Conservation (phyloP, 2,113 vertebrate species). For the Megaceryle torquata region DNA sequence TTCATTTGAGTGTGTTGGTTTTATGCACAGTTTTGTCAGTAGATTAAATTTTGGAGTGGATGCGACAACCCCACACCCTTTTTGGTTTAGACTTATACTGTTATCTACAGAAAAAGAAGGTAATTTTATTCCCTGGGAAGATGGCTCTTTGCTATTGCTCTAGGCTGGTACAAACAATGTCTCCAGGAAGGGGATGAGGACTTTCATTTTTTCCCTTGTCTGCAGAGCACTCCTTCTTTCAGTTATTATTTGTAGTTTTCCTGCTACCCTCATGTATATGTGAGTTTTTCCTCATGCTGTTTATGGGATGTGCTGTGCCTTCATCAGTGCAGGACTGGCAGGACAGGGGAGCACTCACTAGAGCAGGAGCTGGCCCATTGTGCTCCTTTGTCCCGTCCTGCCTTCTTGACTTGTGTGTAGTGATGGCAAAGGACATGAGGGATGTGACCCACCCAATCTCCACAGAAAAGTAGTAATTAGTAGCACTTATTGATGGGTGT, state of each 20-base stretch:
- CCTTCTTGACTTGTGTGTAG: background rate
- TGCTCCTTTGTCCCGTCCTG: background rate
- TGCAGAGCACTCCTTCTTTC: background rate
- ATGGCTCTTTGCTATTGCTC: background rate
- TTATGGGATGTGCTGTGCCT: background rate
- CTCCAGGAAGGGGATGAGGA: background rate
- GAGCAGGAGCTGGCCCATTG: background rate
- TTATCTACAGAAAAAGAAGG: conserved; percentile 3
- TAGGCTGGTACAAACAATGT: background rate
- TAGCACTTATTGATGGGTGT: background rate
- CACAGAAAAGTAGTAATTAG: background rate
- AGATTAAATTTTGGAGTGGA: conserved; percentile 11
- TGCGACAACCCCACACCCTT: background rate
- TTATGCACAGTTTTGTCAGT: background rate
- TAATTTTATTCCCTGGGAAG: background rate
- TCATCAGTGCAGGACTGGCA: background rate
- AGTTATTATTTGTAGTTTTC: background rate
- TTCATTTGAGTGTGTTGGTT: background rate
- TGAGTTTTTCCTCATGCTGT: background rate
- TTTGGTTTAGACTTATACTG: background rate
- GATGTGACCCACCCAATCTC: background rate
- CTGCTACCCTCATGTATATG: background rate
- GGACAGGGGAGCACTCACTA: rapidly evolving
- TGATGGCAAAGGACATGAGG: background rate
- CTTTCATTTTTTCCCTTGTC: background rate